Conservation (phyloP, 2,113 vertebrate species). For the Physeter macrocephalus region DNA sequence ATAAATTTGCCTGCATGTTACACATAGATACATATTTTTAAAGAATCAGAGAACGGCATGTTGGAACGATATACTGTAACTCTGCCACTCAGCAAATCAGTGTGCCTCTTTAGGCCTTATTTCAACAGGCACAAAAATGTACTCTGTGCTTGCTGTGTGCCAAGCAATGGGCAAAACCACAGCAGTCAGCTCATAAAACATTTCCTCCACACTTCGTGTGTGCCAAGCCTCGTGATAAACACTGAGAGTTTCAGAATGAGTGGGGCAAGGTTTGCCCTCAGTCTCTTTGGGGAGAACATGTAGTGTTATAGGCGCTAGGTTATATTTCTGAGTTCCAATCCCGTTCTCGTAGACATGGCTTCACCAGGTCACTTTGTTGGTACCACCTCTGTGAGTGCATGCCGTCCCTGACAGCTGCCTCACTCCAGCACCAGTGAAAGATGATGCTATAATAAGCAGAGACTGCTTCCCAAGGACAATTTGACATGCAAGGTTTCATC, state of each 20-base stretch:
- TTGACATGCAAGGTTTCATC: not conserved
- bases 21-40: not conserved
- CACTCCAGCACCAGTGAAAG: not conserved
- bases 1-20: not conserved
- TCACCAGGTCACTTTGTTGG: not conserved
- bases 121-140: not conserved
- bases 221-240: not conserved
- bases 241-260: not conserved
- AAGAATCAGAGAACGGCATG: not conserved
- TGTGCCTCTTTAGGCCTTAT: not conserved
- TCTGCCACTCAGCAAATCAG: not conserved
- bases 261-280: not conserved
- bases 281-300: not conserved
- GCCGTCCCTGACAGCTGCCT: not conserved
- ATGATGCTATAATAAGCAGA: constrained; percentile 6
- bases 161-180: not conserved
- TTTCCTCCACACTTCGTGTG: not conserved
- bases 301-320: not conserved
- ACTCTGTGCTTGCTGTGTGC: not conserved
- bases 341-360: not conserved
- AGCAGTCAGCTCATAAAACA: not conserved
- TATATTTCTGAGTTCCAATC: not conserved
- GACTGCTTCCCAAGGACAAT: constrained; percentile 32
- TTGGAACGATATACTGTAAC: not conserved
- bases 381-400: not conserved